Evolutionary conservation across 2,888 invertebrate genomes (phyloP).

Genomic region (Synanthedon myopaeformis): DNA sequence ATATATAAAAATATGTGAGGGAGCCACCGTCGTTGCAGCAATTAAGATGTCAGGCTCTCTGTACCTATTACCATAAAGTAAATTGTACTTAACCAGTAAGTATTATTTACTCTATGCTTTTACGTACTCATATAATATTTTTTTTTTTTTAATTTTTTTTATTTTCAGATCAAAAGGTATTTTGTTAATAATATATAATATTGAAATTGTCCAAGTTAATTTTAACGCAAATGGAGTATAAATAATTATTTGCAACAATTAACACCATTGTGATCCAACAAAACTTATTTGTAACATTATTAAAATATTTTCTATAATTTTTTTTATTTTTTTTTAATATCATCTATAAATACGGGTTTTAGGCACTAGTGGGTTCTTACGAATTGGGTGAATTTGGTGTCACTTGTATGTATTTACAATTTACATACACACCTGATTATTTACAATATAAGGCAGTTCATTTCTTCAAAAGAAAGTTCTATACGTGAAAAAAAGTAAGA

Average conservation of each 20-base stretch:
- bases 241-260: conserved; percentile 4
- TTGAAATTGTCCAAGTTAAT: no score
- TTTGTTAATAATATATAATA: no score
- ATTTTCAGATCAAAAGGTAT: neutral
- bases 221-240: neutral
- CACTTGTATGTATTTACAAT: neutral
- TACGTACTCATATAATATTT: no score
- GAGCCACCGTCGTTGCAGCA: no score
- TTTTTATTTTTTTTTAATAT: neutral
- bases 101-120: no score
- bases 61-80: no score
- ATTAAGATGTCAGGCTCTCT: no score
- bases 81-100: no score
- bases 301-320: neutral
- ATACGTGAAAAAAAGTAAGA: no score
- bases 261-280: conserved; percentile 49
- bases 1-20: no score
- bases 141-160: neutral
- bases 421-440: neutral
- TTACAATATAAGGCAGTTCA: neutral
- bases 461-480: conserved; percentile 14
- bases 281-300: conserved; percentile 7
- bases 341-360: neutral
- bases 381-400: neutral
- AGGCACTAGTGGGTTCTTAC: neutral